phyloP scores from a whole-genome alignment of 2,797 vertebrate genomes.

The Cheirogaleus major region DNA sequence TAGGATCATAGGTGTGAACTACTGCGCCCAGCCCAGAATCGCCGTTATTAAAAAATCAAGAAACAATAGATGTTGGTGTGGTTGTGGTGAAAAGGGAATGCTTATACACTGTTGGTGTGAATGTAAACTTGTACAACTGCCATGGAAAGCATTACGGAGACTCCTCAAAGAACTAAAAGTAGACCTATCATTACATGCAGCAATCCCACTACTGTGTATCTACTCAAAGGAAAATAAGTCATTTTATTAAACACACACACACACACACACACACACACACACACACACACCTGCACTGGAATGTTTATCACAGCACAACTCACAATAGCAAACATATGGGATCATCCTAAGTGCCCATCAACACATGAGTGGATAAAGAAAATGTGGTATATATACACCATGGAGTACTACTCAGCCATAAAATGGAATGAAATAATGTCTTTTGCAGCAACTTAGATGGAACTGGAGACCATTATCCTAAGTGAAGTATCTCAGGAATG shows the following conservation, averaged over 20 bases:
- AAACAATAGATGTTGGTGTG: neutral
- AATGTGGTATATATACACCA: neutral
- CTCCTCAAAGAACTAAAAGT: neutral
- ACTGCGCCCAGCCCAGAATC: neutral
- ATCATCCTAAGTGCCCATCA: neutral
- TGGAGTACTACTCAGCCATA: neutral
- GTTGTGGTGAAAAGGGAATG: neutral
- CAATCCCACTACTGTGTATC: neutral
- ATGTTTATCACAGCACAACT: neutral
- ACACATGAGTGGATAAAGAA: neutral
- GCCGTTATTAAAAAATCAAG: neutral
- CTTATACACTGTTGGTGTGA: neutral
- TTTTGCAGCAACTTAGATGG: neutral
- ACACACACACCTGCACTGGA: neutral
- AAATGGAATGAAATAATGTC: neutral
- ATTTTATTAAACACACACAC: neutral
- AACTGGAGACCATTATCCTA: neutral
- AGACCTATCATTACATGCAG: neutral
- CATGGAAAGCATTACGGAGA: neutral
- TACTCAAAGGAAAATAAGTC: neutral
- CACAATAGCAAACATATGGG: neutral
- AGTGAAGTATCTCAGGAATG: neutral
- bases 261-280: neutral
- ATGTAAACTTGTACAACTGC: neutral
- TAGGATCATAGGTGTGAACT: neutral